Base-by-base conservation (phyloP, 2,113 vertebrate species). In the Nothobranchius kuhntae region DNA sequence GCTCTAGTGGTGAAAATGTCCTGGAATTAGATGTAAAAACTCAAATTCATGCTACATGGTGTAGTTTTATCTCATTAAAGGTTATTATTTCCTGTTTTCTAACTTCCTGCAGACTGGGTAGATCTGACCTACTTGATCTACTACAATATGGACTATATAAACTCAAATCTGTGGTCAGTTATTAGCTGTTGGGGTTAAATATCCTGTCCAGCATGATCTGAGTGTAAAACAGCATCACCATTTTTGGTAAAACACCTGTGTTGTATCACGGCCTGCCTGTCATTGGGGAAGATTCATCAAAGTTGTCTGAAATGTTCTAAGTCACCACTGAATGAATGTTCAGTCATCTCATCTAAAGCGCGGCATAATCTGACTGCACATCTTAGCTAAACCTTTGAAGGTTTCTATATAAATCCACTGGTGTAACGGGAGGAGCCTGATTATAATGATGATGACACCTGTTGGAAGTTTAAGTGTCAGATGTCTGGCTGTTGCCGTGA, bases 401-500 rank as follows among this genome's bases (percentile, higher is more conserved):
- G 47, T 47, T 45, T 24, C 15, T 12, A 40, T 53, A 0, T 15
- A 54, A n/a, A 54, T 6, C 38, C 17, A 40, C 11, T 6, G 12
- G 26, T 61, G 50, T n/a, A 30, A 30, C 30, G 30, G 30, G 30
- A 30, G 21, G 21, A 36, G 35, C 21, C 35, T 24, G 40, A 15
- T 44, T 13, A 30, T 35, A 35, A 61, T 53, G 21, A n/a, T 12
- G 48, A 51, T 0, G 6, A 17, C 60, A 59, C 14, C 36, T 68
- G 50, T n/a, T 52, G 53, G 52, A 24, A 21, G 8, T 46, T 67
- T n/a, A 56, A 44, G 13, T 61, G 56, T 26, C 38, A 53, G 26
- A 7, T 21, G 2, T 30, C 4, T 30, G 30, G 17, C 4, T 46
- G 44, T 53, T 73, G 48, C 13, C 30, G 12, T 26, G 15, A 53